Conservation (phyloP, 2,888 invertebrate genomes). For the Drosophila prostipennis region DNA sequence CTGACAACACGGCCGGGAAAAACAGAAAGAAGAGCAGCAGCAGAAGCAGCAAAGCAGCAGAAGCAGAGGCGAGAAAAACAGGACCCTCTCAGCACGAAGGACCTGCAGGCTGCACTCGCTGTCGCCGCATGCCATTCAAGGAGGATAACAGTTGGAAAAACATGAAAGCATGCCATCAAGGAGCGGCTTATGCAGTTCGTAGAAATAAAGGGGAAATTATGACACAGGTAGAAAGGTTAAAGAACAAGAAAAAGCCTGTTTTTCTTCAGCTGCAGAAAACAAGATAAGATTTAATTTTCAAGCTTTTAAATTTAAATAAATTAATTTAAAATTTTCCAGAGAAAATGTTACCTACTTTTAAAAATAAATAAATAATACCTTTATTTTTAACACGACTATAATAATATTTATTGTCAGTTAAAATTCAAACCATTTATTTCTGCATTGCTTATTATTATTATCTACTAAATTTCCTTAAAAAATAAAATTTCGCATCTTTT, state of each 20-base stretch:
- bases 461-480: too few relatives aligned
- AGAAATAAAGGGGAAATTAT: slow-evolving; percentile 9
- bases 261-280: background rate
- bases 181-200: slow-evolving; percentile 4
- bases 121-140: slow-evolving; percentile 20
- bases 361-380: too few relatives aligned
- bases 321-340: too few relatives aligned
- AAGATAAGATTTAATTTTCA: too few relatives aligned
- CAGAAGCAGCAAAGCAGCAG: slow-evolving; percentile 1
- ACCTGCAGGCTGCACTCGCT: slow-evolving; percentile 41
- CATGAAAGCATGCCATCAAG: slow-evolving; percentile 32
- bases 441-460: too few relatives aligned
- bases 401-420: too few relatives aligned
- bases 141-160: slow-evolving; percentile 15
- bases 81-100: slow-evolving; percentile 19
- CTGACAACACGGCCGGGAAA: slow-evolving; percentile 19
- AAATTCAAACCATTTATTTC: too few relatives aligned
- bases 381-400: too few relatives aligned
- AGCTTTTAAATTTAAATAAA: background rate
- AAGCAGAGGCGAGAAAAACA: slow-evolving; percentile 15
- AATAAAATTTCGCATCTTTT: background rate
- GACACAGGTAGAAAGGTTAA: background rate
- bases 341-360: too few relatives aligned
- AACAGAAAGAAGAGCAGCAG: slow-evolving; percentile 10
- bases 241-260: background rate